Evolutionary conservation across 2,888 invertebrate species (phyloP), one percentile per base, ranked within the genome.

Genomic region (Tuta absoluta): DNA sequence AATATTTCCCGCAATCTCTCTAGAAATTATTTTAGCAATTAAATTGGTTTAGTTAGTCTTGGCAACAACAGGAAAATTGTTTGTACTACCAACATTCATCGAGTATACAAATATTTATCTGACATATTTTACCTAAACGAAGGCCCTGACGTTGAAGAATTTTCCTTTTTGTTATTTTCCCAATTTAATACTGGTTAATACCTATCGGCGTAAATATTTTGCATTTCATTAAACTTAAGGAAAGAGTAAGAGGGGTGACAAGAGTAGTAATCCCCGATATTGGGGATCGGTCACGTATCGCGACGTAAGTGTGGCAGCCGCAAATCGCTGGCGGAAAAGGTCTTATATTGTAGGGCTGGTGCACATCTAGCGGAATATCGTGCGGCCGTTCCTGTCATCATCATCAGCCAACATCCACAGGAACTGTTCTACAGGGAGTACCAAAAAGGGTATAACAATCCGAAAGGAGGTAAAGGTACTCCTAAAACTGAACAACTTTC

Each of bases 261-360:
- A 12, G 41, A 63, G 24, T 41, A 62, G 41, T 76, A 76, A 78
- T 78, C 79, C 73, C 62, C 66, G 57, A 65, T 69, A 71, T 70
- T 70, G 61, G 45, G 68, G 68, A 53, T 62, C 14, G 57, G 73
- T 74, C 78, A 79, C 78, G 79, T 70, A 80, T 86, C 83, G 82
- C 82, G 23, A 48, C n/a, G 60, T 60, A 45, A 21, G 41, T 45
- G 7, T 0, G 45, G 45, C 41, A 14, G 41, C 45, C 45, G 5
- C 45, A n/a, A 17, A 45, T n/a, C 45, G 45, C n/a, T 45, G 45
- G 45, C 14, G 41, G 3, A 14, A 8, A n/a, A 0, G n/a, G n/a
- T n/a, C 41, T 41, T 11, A n/a, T n/a, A n/a, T n/a, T n/a, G n/a
- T n/a, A 38, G 38, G 41, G n/a, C 1, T 14, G 11, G 1, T 59